Conservation (phyloP, 2,113 vertebrate genomes). For the Stictonetta naevosa region DNA sequence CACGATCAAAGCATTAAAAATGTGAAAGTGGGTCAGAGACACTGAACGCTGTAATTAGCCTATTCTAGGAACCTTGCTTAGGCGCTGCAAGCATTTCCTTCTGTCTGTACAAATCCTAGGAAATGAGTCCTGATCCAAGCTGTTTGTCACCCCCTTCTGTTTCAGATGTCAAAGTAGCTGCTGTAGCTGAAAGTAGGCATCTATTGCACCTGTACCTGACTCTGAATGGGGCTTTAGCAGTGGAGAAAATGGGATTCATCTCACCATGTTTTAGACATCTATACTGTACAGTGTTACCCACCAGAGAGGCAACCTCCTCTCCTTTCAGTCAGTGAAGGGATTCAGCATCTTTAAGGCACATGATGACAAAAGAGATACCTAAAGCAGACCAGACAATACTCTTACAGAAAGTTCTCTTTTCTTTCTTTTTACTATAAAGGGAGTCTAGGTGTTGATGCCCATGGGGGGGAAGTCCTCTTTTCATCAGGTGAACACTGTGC, state of each 20-base stretch:
- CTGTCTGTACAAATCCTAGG: neutral
- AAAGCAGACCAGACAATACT: neutral
- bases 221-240: neutral
- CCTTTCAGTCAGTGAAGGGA: neutral
- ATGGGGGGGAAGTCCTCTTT: accelerated
- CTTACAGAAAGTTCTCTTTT: neutral
- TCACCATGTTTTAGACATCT: neutral
- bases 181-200: neutral
- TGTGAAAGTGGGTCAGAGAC: constrained; percentile 7
- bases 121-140: neutral
- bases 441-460: neutral
- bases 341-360: neutral
- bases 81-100: neutral
- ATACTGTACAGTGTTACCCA: neutral
- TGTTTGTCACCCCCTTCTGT: neutral
- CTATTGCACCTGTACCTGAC: neutral
- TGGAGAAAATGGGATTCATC: neutral
- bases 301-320: neutral
- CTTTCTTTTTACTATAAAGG: neutral
- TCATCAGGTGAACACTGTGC: neutral
- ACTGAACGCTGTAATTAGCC: neutral
- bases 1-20: constrained; percentile 12
- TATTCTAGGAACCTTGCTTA: neutral
- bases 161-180: neutral
- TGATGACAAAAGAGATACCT: neutral